Evolutionary conservation across 2,797 vertebrate species (phyloP).

Genomic region (Danionella dracula): DNA sequence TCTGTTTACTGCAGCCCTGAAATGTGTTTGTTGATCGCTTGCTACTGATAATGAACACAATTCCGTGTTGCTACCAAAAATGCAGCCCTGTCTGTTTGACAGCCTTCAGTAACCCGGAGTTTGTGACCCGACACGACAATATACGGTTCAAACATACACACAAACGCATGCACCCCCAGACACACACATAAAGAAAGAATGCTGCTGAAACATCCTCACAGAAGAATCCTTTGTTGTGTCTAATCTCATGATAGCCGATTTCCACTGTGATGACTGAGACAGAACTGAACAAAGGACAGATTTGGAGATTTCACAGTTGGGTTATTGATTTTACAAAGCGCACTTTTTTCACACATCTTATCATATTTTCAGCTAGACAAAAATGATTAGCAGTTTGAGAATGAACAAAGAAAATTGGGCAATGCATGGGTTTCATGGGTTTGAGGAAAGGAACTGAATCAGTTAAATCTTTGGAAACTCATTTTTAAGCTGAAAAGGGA

Average conservation of each 20-base stretch:
- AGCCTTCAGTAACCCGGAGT: neutral
- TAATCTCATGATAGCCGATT: neutral
- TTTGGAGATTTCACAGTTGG: neutral
- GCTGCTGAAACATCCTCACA: slow-evolving; percentile 36
- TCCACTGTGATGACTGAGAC: neutral
- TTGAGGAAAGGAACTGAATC: no score
- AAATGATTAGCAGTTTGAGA: no score
- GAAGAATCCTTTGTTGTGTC: slow-evolving; percentile 26
- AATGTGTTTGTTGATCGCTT: slow-evolving; percentile 11
- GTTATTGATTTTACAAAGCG: neutral
- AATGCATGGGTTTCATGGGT: no score
- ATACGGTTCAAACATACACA: neutral
- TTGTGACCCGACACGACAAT: neutral
- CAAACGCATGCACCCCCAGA: no score
- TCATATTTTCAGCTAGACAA: neutral
- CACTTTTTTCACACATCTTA: neutral
- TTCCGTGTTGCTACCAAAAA: slow-evolving; percentile 10
- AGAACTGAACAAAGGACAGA: neutral
- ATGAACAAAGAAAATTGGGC: no score
- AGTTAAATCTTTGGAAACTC: no score
- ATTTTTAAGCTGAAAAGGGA: no score
- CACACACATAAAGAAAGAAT: slow-evolving; percentile 12
- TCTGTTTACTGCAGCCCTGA: slow-evolving; percentile 7
- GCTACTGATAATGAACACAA: slow-evolving; percentile 24
- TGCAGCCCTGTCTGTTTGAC: neutral